A percentile compares a stretch with the other conserved stretches of the same genome.
phyloP scores from a whole-genome alignment of 2,113 vertebrate species.

The Chunga burmeisteri region DNA sequence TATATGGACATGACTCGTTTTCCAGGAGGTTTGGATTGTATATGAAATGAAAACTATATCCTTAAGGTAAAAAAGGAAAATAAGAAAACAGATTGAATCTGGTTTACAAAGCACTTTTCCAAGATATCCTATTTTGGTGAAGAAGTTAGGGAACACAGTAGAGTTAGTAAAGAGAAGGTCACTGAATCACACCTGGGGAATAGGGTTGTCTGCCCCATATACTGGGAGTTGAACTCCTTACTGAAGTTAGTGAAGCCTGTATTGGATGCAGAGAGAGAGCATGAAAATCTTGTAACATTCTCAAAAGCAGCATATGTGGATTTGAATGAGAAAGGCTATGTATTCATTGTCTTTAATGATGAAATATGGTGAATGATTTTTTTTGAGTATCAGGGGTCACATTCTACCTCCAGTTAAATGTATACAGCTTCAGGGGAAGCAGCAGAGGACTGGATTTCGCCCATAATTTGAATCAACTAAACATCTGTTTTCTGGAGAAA shows the following conservation, averaged over 20 bases:
- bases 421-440: neutral
- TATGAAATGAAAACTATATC: neutral
- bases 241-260: neutral
- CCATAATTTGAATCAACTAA: neutral
- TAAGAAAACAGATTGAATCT: neutral
- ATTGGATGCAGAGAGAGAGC: neutral
- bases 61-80: neutral
- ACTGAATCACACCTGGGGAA: neutral
- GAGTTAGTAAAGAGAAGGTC: neutral
- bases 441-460: neutral
- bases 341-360: neutral
- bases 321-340: neutral
- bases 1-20: neutral
- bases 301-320: neutral
- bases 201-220: neutral
- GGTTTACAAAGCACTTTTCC: neutral
- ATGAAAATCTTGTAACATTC: neutral
- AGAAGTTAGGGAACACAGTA: neutral
- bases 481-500: neutral
- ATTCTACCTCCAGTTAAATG: neutral
- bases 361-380: neutral
- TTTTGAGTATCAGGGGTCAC: neutral
- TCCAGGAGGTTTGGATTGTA: neutral
- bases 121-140: neutral
- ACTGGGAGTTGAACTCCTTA: neutral